These are phyloP conservation scores for Halesus radiatus DNA, from an alignment of 1,140 invertebrate genomes.

Conservation along the genomic window DNA sequence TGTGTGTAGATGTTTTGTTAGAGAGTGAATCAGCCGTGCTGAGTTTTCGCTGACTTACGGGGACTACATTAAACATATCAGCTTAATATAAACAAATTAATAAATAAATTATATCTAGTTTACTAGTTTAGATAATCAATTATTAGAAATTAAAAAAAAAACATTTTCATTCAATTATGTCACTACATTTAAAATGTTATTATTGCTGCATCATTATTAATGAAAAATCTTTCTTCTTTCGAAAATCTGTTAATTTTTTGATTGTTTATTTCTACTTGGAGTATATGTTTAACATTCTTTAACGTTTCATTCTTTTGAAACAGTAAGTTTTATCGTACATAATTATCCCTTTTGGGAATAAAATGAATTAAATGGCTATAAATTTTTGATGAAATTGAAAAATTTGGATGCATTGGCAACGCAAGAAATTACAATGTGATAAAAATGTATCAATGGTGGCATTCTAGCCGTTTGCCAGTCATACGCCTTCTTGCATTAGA, in stretches of 20 bases:
- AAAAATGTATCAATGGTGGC: slow-evolving; percentile 67
- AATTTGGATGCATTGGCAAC: slow-evolving; percentile 63
- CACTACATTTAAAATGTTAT: slow-evolving; percentile 16
- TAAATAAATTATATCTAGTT: slow-evolving; percentile 55
- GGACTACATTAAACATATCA: slow-evolving; percentile 59
- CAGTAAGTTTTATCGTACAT: slow-evolving; percentile 28
- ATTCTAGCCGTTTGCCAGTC: slow-evolving; percentile 59
- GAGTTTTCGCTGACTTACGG: slow-evolving; percentile 55
- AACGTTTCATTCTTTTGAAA: slow-evolving; percentile 14
- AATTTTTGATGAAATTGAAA: slow-evolving; percentile 39
- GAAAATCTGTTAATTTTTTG: slow-evolving; percentile 2
- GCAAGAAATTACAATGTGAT: slow-evolving; percentile 64
- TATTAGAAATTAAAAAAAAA: slow-evolving; percentile 53
- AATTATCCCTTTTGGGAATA: slow-evolving; percentile 42
- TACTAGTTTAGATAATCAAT: slow-evolving; percentile 58
- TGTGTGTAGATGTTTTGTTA: slow-evolving; percentile 59
- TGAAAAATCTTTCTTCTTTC: slow-evolving; percentile 15
- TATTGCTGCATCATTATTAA: slow-evolving; percentile 20
- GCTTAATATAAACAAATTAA: slow-evolving; percentile 58
- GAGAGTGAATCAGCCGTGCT: slow-evolving; percentile 55
- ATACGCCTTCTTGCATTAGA: slow-evolving; percentile 66
- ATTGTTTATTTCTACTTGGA: neutral
- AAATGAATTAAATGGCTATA: slow-evolving; percentile 43
- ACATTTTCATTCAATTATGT: slow-evolving; percentile 23
- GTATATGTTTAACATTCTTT: too few relatives aligned